A percentile compares a stretch with the other conserved stretches of the same genome.
Evolutionary conservation across 2,797 vertebrate genomes (phyloP).

Genomic region (Vespertilio murinus): DNA sequence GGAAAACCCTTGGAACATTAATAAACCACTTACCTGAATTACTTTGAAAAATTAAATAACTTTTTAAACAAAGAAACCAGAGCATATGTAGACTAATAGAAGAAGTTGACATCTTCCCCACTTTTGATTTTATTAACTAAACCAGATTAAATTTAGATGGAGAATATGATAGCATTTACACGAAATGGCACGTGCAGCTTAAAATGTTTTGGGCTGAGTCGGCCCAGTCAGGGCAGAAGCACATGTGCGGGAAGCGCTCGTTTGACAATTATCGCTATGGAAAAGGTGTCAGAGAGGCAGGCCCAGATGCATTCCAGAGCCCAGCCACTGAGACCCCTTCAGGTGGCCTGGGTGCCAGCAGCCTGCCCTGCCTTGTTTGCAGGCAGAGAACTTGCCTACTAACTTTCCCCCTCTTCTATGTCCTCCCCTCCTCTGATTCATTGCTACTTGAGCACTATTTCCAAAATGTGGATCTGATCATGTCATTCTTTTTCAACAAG

Average conservation of each 20-base stretch:
- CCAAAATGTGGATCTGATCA: not conserved
- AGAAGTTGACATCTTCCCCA: not conserved
- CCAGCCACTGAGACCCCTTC: too few relatives aligned
- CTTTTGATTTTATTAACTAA: constrained; percentile 19
- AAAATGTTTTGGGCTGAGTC: not conserved
- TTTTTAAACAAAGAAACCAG: constrained; percentile 9
- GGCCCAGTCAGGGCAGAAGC: not conserved
- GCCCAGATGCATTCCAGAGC: rapidly evolving
- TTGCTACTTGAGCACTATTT: not conserved
- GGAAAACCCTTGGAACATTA: not conserved
- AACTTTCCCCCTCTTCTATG: not conserved
- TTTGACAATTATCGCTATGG: not conserved
- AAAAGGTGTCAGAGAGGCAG: not conserved
- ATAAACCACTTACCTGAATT: not conserved
- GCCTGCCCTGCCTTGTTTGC: not conserved
- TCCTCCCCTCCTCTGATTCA: not conserved
- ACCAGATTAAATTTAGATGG: constrained; percentile 21
- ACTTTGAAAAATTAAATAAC: not conserved
- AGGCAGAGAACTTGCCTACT: not conserved
- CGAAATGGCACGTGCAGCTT: not conserved
- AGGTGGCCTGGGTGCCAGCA: rapidly evolving
- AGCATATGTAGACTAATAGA: not conserved
- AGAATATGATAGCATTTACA: not conserved
- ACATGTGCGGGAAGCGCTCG: rapidly evolving
- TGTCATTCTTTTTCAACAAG: not conserved